Base-by-base conservation (phyloP, 1,140 invertebrate species). In the Drosophila kikkawai region DNA sequence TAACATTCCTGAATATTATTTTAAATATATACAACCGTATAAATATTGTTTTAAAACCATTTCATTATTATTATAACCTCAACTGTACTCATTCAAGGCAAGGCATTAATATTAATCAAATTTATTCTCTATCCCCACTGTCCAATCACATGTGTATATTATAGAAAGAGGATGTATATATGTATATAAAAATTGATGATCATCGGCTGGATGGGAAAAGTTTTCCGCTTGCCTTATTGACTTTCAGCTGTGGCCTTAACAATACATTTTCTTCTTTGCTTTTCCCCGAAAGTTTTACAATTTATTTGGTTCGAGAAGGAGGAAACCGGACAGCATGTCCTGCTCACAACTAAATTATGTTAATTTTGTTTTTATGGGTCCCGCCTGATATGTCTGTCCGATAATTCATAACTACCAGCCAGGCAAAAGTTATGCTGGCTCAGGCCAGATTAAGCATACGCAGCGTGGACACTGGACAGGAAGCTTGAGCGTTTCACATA, bases 21-120 rank as follows among this genome's bases (percentile, higher is more conserved):
- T 47, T 22, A 13, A 47, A 48, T 26, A 26, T 13, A 22, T 13
- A 26, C 22, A 22, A 15, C 42, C 12, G n/a, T 29, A 29, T 6
- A 55, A 37, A 22, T 4, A 19, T 1, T 37, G 9, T 36, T 36
- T 36, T 29, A 7, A 44, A 1, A 13, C 8, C n/a, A 19, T 58
- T 45, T 58, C 12, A 45, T 32, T 48, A 34, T 22, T 34, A 22
- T 34, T 3, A n/a, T 13, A 22, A 17, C 55, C 37, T 15, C 57
- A 19, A 26, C 34, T 42, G 45, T 51, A 37, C 22, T 34, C 37
- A 67, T 45, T 68, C 37, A 58, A 39, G 29, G 39, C 19, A 26
- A 8, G 47, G 55, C 77, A 88, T 87, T 83, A 80, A 87, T 87
- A 87, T 80, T 88, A 78, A 87, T 88, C 85, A 87, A 84, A 71